Percentiles rank a stretch among this genome's conserved stretches.
These are phyloP conservation scores for Parasteatoda lunata DNA, from an alignment of 2,888 invertebrate genomes.

Conservation along the genomic window DNA sequence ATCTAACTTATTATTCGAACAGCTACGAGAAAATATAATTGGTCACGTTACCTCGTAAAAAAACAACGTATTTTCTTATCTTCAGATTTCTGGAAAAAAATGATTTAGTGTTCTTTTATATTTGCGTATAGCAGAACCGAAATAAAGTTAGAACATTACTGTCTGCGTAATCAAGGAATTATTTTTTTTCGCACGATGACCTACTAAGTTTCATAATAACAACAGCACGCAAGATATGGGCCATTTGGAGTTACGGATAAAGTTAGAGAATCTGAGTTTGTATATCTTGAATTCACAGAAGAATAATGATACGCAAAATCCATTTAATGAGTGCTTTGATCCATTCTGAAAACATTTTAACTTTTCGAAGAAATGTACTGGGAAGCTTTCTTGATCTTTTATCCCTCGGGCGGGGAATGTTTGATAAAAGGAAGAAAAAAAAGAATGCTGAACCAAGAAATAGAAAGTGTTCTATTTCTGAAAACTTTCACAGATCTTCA, in stretches of 20 bases:
- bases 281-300: no score
- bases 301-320: no score
- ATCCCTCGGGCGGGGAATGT: constrained; percentile 16
- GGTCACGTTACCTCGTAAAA: background rate
- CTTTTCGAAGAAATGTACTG: background rate
- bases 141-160: background rate
- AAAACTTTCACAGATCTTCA: background rate
- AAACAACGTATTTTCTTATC: background rate
- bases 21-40: background rate
- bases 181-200: constrained; percentile 24
- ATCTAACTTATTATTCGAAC: no score
- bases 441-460: background rate
- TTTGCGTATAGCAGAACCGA: background rate
- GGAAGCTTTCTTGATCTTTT: background rate
- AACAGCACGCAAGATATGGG: background rate
- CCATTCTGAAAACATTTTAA: no score
- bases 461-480: background rate
- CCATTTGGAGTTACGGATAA: no score
- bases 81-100: background rate
- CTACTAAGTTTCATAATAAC: constrained; percentile 26
- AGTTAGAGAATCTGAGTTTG: no score
- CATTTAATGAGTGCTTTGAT: no score
- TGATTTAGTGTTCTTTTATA: background rate
- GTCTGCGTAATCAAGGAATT: constrained; percentile 25
- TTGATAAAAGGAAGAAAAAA: background rate